Evolutionary conservation across 1,140 invertebrate species (phyloP).

Genomic region (Diabrotica virgifera): DNA sequence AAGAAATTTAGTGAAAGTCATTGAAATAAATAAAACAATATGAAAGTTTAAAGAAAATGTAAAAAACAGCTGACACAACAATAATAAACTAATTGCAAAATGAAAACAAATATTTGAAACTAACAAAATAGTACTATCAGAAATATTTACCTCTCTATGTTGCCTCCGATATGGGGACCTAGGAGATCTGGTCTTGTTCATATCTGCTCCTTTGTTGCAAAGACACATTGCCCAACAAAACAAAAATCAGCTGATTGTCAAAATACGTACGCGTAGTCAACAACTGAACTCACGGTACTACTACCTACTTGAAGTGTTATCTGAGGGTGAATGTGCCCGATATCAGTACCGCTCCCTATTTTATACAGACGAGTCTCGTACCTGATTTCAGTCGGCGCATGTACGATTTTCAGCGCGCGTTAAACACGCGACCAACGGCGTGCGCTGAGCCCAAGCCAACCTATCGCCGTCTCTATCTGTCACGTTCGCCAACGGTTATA

Average conservation of each 20-base stretch:
- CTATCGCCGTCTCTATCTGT: conserved; percentile 2
- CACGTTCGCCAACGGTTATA: background rate
- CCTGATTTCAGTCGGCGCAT: conserved; percentile 9
- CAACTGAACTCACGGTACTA: background rate
- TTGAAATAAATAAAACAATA: too few relatives aligned
- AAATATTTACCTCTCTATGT: conserved; percentile 31
- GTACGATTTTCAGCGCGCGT: conserved; percentile 26
- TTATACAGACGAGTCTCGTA: conserved; percentile 11
- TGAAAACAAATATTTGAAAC: too few relatives aligned
- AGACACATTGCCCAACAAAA: conserved; percentile 29
- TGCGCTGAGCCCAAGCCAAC: conserved; percentile 19
- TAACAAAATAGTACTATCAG: too few relatives aligned
- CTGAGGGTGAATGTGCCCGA: conserved; percentile 17
- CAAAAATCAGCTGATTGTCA: conserved; percentile 25
- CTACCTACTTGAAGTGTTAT: background rate
- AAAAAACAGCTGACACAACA: too few relatives aligned
- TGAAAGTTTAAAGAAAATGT: too few relatives aligned
- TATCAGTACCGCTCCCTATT: conserved; percentile 9
- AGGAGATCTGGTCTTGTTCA: conserved; percentile 24
- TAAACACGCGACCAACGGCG: conserved; percentile 29
- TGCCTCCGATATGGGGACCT: conserved; percentile 30
- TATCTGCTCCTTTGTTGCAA: conserved; percentile 27
- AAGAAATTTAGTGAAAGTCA: too few relatives aligned
- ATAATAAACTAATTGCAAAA: too few relatives aligned
- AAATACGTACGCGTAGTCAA: background rate